A percentile compares a stretch with the other conserved stretches of the same genome.
phyloP scores from a whole-genome alignment of 2,113 vertebrate species.

The Excalfactoria chinensis region DNA sequence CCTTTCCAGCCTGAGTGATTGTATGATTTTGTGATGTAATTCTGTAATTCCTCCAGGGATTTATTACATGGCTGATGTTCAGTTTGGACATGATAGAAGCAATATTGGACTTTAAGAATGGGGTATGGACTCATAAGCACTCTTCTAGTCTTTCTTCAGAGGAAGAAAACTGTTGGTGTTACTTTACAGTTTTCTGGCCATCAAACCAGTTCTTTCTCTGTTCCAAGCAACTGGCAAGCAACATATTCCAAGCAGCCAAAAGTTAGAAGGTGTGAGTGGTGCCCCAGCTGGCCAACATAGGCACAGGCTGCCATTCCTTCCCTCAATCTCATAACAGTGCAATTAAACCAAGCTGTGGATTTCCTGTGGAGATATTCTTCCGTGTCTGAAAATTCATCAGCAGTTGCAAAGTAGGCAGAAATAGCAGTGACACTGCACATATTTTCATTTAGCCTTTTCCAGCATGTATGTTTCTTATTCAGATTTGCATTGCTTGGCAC shows the following conservation, averaged over 20 bases:
- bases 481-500: not conserved
- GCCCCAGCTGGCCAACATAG: not conserved
- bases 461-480: not conserved
- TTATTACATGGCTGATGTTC: not conserved
- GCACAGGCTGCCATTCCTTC: not conserved
- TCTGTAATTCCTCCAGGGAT: not conserved
- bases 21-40: not conserved
- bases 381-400: not conserved
- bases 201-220: not conserved
- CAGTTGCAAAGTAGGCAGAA: not conserved
- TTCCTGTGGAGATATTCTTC: not conserved
- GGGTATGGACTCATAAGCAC: no score
- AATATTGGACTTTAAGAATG: not conserved
- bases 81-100: not conserved
- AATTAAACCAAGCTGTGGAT: not conserved
- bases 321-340: not conserved
- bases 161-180: not conserved
- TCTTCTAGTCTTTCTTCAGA: not conserved
- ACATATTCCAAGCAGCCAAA: not conserved
- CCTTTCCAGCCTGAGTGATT: no score
- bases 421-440: not conserved
- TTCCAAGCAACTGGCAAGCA: not conserved
- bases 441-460: not conserved
- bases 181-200: not conserved
- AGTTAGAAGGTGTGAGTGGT: not conserved